A percentile compares a stretch with the other conserved stretches of the same genome.
Conservation (phyloP, 2,888 invertebrate genomes). For the Cremastinae sp. region DNA sequence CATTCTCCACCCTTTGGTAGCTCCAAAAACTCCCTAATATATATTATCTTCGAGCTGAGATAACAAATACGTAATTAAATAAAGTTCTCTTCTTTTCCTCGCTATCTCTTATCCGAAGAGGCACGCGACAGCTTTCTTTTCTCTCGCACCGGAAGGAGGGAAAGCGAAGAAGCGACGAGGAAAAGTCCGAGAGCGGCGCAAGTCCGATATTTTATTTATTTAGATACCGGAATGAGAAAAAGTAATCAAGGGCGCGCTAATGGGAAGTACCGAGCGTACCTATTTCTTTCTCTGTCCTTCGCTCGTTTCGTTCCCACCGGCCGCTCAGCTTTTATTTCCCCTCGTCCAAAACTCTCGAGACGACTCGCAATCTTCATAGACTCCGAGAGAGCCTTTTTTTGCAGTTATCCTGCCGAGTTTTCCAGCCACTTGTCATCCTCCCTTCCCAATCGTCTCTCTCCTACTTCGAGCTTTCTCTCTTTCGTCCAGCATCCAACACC, state of each 20-base stretch:
- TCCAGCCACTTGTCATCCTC: slow-evolving; percentile 37
- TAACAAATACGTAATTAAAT: slow-evolving; percentile 76
- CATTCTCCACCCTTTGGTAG: slow-evolving; percentile 7
- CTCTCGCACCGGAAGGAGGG: slow-evolving; percentile 12
- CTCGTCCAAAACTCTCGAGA: slow-evolving; percentile 55
- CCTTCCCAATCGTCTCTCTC: slow-evolving; percentile 21
- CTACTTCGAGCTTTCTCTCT: slow-evolving; percentile 32
- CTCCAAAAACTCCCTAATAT: slow-evolving; percentile 36
- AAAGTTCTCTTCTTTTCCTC: slow-evolving; percentile 75
- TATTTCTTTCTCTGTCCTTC: slow-evolving; percentile 64
- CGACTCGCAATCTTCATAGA: slow-evolving; percentile 37
- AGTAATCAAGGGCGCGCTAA: slow-evolving; percentile 80
- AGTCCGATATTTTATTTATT: slow-evolving; percentile 80
- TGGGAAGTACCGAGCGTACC: slow-evolving; percentile 71
- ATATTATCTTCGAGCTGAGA: slow-evolving; percentile 51
- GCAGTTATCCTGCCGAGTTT: slow-evolving; percentile 49
- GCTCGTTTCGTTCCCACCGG: slow-evolving; percentile 66
- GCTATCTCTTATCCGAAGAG: slow-evolving; percentile 77
- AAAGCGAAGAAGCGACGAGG: slow-evolving; percentile 56
- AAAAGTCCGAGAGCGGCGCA: slow-evolving; percentile 67
- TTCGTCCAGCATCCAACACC: slow-evolving; percentile 59
- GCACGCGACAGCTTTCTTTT: slow-evolving; percentile 67
- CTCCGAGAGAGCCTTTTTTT: slow-evolving; percentile 55
- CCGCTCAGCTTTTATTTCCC: slow-evolving; percentile 68
- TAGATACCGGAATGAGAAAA: slow-evolving; percentile 78